Evolutionary conservation across 2,113 vertebrate genomes (phyloP).

Genomic region (Zosterops lateralis): DNA sequence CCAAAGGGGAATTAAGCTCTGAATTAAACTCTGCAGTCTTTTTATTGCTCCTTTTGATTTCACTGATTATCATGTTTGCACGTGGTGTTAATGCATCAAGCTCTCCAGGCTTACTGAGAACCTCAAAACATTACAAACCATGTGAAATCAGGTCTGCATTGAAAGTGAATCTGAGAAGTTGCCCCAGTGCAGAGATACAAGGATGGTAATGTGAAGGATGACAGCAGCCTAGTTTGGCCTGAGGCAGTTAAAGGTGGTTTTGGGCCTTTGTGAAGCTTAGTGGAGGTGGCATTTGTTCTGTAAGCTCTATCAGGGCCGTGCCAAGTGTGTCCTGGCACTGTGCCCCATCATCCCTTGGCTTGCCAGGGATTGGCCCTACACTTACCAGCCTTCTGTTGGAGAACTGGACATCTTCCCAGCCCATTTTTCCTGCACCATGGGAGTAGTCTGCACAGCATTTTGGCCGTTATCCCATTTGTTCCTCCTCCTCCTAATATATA

Average conservation of each 20-base stretch:
- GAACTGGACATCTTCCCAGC: not conserved
- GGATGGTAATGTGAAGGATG: not conserved
- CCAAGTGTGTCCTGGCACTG: not conserved
- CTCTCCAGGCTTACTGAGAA: not conserved
- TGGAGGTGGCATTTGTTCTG: not conserved
- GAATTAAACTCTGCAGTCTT: not conserved
- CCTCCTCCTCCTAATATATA: not conserved
- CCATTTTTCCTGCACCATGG: not conserved
- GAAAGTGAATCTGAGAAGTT: not conserved
- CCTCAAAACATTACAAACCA: not conserved
- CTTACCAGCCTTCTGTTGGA: not conserved
- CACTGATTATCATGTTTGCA: not conserved
- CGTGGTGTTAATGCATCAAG: not conserved
- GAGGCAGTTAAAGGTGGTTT: not conserved
- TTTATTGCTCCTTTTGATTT: not conserved
- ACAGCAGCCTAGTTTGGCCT: not conserved
- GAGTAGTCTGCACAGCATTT: not conserved
- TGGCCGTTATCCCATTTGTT: not conserved
- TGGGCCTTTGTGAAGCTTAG: not conserved
- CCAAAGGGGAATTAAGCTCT: not conserved
- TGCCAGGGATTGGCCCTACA: not conserved
- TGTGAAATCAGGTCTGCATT: not conserved
- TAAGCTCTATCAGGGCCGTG: not conserved
- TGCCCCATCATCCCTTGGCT: accelerated
- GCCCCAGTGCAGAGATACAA: not conserved